These are phyloP conservation scores for Tadarida brasiliensis DNA, from an alignment of 2,797 vertebrate species.

Conservation along the genomic window DNA sequence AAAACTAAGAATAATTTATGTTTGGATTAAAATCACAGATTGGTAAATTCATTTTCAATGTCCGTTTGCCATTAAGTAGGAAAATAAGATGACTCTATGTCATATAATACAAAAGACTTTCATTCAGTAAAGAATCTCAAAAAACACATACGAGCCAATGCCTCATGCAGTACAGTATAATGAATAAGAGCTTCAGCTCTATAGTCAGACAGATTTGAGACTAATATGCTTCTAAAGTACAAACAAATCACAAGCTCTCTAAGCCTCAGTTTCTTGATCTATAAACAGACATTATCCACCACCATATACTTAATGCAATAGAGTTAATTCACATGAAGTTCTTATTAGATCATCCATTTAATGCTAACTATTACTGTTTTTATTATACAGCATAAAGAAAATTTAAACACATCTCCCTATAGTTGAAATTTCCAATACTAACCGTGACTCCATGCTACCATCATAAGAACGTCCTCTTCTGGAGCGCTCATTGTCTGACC, in stretches of 20 bases:
- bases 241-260: background rate
- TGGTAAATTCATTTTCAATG: background rate
- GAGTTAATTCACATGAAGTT: slow-evolving; percentile 46
- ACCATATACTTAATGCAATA: background rate
- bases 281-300: background rate
- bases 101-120: background rate
- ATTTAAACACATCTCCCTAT: slow-evolving; percentile 1
- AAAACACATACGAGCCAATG: background rate
- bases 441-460: slow-evolving; percentile 86
- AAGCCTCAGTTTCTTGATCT: slow-evolving; percentile 12
- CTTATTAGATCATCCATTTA: slow-evolving; percentile 13
- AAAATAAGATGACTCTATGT: background rate
- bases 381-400: slow-evolving; percentile 22
- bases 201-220: background rate
- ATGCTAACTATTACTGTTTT: background rate
- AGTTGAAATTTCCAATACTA: slow-evolving; percentile 63
- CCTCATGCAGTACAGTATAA: background rate
- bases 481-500: slow-evolving; percentile 86
- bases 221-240: background rate
- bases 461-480: slow-evolving; percentile 87
- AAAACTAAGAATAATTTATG: slow-evolving; percentile 38
- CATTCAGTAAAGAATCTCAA: background rate
- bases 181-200: background rate
- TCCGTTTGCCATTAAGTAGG: background rate
- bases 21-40: background rate